A percentile compares a stretch with the other conserved stretches of the same genome.
These are phyloP conservation scores for Coptotermes formosanus DNA, from an alignment of 1,140 invertebrate genomes.

Conservation along the genomic window DNA sequence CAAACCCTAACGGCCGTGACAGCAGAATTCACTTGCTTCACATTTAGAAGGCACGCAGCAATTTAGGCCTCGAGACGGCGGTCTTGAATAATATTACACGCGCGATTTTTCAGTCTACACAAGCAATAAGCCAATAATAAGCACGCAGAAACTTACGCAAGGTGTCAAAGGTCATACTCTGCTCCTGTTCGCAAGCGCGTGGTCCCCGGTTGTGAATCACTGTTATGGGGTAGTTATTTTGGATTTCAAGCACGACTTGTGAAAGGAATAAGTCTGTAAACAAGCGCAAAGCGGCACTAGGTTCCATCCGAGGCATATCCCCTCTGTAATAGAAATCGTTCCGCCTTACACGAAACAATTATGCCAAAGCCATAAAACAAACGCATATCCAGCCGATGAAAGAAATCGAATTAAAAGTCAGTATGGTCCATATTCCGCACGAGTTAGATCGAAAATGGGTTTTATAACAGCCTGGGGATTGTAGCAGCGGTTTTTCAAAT, in stretches of 20 bases:
- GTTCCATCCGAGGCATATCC: not conserved
- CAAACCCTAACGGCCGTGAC: too few relatives aligned
- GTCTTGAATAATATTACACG: too few relatives aligned
- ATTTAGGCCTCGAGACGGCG: too few relatives aligned
- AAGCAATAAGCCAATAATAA: too few relatives aligned
- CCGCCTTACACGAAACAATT: not conserved
- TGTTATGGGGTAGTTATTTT: too few relatives aligned
- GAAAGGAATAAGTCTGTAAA: not conserved
- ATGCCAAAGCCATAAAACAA: not conserved
- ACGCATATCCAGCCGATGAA: not conserved
- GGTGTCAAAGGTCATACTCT: too few relatives aligned
- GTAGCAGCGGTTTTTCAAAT: not conserved
- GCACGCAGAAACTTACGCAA: too few relatives aligned
- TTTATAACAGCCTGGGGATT: not conserved
- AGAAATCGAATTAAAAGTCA: not conserved
- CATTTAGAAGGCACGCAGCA: too few relatives aligned
- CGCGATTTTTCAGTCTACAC: too few relatives aligned
- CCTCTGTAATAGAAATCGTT: not conserved
- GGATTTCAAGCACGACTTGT: not conserved
- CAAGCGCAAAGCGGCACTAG: not conserved
- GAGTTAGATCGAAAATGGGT: slow-evolving; percentile 10
- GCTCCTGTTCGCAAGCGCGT: too few relatives aligned
- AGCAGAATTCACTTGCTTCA: too few relatives aligned
- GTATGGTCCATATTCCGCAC: not conserved
- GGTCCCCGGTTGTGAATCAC: too few relatives aligned